Base-by-base conservation (phyloP, 1,140 invertebrate species). In the Drosophila erecta region DNA sequence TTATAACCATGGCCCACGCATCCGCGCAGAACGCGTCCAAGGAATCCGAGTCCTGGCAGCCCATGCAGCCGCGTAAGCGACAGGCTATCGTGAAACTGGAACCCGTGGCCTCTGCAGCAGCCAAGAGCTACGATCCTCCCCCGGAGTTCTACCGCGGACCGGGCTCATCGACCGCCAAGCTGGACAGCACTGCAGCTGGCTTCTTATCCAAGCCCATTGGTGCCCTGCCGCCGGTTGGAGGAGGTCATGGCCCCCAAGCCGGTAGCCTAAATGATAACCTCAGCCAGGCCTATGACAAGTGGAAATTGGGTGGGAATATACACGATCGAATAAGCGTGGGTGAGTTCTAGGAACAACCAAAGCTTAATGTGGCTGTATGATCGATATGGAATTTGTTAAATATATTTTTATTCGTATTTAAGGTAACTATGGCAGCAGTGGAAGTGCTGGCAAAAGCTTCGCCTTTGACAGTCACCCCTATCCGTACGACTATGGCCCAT, bases 61-160 rank as follows among this genome's bases (percentile, higher is more conserved):
- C 72, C 11, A 10, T 76, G 2, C 73, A 76, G 35, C 72, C 72
- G 4, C 72, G 58, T 40, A 76, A 76, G 20, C 60, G 72, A 0
- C 81, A 91, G 44, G 61, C 58, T 33, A 35, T 43, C 14, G 57
- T 56, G 53, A 58, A 51, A 20, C 33, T 71, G 47, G 86, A 91
- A 56, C 57, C 76, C 10, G 27, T 70, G 5, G 57, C 73, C 58
- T 73, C 79, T 2, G 64, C 70, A 14, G 60, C 84, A 49, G 81
- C 75, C 33, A 91, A 91, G 38, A 91, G 90, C 53, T 91, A 90
- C 61, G 90, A 91, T 71, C 90, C 90, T 4, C 90, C 90, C 6
- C 90, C 90, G 51, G 90, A 91, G 44, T 91, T 90, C 47, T 91
- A 91, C 53, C 73, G 90, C 50, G 90, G 90, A 11, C 90, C 90